Conservation (phyloP, 2,113 vertebrate genomes). For the Percopsis transmontana region DNA sequence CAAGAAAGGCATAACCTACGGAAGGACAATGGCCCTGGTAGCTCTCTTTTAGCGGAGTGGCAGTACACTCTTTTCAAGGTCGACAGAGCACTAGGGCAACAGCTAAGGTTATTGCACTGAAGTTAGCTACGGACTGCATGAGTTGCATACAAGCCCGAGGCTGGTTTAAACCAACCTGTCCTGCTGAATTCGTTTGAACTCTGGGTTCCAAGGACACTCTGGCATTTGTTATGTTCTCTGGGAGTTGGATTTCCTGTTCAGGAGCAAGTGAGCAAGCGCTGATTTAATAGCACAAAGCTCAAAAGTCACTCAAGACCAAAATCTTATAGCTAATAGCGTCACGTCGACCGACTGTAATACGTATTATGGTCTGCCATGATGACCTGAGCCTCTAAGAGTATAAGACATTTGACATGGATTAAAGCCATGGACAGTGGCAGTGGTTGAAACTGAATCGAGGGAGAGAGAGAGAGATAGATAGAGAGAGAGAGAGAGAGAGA, state of each 20-base stretch:
- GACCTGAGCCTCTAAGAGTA: slow-evolving; percentile 38
- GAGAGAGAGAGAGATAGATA: no score
- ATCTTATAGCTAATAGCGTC: slow-evolving; percentile 54
- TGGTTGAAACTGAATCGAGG: slow-evolving; percentile 36
- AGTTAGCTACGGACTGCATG: slow-evolving; percentile 53
- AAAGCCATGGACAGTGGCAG: slow-evolving; percentile 21
- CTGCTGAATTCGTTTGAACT: slow-evolving; percentile 45
- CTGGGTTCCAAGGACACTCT: slow-evolving; percentile 38
- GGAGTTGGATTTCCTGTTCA: slow-evolving; percentile 44
- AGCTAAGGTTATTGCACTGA: slow-evolving; percentile 55
- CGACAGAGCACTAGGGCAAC: slow-evolving; percentile 49
- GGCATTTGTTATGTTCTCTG: slow-evolving; percentile 57
- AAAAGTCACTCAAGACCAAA: slow-evolving; percentile 45
- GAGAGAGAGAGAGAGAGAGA: no score
- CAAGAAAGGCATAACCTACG: slow-evolving; percentile 55
- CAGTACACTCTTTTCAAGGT: slow-evolving; percentile 62
- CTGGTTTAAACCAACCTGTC: slow-evolving; percentile 55
- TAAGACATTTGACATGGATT: slow-evolving; percentile 26
- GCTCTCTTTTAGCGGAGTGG: slow-evolving; percentile 21
- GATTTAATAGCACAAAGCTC: slow-evolving; percentile 33
- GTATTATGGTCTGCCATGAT: slow-evolving; percentile 61
- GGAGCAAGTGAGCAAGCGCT: neutral
- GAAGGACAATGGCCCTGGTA: slow-evolving; percentile 48
- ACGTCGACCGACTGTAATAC: slow-evolving; percentile 61
- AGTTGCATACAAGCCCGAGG: slow-evolving; percentile 50